A percentile compares a stretch with the other conserved stretches of the same genome.
Conservation (phyloP, 2,113 vertebrate genomes). For the Scophthalmus maximus region DNA sequence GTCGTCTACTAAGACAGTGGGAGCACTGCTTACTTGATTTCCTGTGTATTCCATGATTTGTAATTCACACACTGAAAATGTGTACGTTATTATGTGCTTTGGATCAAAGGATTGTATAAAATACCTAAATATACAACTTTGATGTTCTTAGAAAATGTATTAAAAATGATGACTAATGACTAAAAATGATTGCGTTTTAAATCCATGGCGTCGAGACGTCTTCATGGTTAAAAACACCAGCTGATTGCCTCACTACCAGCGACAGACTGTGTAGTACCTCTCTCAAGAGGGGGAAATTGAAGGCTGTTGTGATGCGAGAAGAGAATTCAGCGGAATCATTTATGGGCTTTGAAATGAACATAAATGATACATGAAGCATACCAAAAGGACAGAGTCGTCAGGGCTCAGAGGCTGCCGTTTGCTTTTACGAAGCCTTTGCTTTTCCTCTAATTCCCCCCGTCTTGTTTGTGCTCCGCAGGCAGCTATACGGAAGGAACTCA, state of each 20-base stretch:
- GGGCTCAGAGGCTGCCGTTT: slow-evolving; percentile 33
- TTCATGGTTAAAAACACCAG: no score
- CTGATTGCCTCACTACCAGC: background rate
- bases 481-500: slow-evolving; percentile 97
- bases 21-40: background rate
- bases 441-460: slow-evolving; percentile 30
- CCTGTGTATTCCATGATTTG: background rate
- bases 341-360: slow-evolving; percentile 46
- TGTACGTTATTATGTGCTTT: background rate
- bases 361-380: slow-evolving; percentile 70
- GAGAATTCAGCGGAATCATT: slow-evolving; percentile 48
- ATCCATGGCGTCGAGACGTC: slow-evolving; percentile 2
- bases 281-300: slow-evolving; percentile 30
- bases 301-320: slow-evolving; percentile 27
- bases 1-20: slow-evolving; percentile 2
- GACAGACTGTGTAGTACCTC: slow-evolving; percentile 27
- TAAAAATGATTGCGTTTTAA: no score
- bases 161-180: no score
- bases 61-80: background rate
- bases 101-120: no score
- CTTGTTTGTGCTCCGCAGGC: slow-evolving; percentile 82
- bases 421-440: slow-evolving; percentile 34
- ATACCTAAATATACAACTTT: no score
- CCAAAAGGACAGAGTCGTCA: slow-evolving; percentile 50
- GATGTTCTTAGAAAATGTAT: no score